Evolutionary conservation across 2,797 vertebrate genomes (phyloP), one percentile per base, ranked within the genome.

Genomic region (Chaunax sp.): DNA sequence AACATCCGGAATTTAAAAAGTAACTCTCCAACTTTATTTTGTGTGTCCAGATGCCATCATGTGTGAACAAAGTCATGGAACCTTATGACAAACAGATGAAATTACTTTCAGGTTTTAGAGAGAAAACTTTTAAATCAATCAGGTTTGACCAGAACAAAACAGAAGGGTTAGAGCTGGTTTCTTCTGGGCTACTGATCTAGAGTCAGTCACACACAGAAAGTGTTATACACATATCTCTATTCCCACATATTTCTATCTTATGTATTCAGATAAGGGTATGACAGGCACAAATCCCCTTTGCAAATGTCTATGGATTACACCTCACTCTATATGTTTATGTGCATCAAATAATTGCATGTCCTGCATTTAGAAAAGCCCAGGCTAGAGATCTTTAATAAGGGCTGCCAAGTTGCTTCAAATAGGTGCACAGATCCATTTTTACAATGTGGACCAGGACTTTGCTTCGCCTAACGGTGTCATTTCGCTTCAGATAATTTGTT

Each of bases 401-500:
- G 62, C 43, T 73, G 67, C 16, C 35, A 26, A 40, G 70, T 62
- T 67, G 47, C 72, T 79, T 75, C 25, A 69, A 65, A 59, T 40
- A 51, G 23, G 53, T 46, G 58, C 70, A 65, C 55, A n/a, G 47
- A 56, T 55, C 50, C 65, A 67, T 52, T 69, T 68, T 82, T 66
- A 64, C 62, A 84, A 77, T 77, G 60, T 68, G 64, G 58, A 73
- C 75, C 3, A 33, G 61, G 82, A 80, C 80, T 88, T 77, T 82
- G 66, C 74, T 67, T 80, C 38, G 20, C 77, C 81, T 89, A 88
- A 85, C 89, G 83, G 84, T 89, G 86, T 86, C 73, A 81, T 91
- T 90, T 92, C 80, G 88, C 89, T 90, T 87, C 75, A 80, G 72
- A 91, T 90, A 89, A 92, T 91, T 89, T 91, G 92, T 93, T 93